These are phyloP conservation scores for Meloidogyne chitwoodi DNA, from an alignment of 1,140 invertebrate species.

Conservation along the genomic window DNA sequence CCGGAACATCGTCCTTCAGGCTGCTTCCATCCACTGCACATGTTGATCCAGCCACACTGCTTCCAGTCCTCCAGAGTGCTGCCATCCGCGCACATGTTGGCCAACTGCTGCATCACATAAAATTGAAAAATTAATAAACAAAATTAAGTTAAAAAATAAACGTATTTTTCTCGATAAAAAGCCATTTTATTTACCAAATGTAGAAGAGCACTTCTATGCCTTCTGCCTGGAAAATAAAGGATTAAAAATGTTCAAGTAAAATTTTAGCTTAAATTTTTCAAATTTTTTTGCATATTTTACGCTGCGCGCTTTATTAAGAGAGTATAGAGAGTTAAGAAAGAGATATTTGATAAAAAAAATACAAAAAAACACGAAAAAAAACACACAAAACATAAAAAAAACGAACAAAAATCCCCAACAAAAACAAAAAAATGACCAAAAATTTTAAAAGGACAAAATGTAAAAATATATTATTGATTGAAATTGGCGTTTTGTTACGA, in stretches of 20 bases:
- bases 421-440: neutral
- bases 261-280: neutral
- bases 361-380: neutral
- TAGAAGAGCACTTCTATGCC: neutral
- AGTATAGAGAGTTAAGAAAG: neutral
- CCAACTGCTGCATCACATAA: neutral
- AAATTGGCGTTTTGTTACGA: neutral
- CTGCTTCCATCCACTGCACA: too few relatives aligned
- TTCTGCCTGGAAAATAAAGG: neutral
- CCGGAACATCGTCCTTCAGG: too few relatives aligned
- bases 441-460: neutral
- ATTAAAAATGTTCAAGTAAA: neutral
- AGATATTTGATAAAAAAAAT: neutral
- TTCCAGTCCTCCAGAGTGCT: too few relatives aligned
- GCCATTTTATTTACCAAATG: neutral
- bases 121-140: neutral
- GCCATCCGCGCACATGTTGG: too few relatives aligned
- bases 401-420: neutral
- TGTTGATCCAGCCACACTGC: too few relatives aligned
- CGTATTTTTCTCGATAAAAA: too few relatives aligned
- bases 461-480: too few relatives aligned
- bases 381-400: neutral
- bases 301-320: neutral
- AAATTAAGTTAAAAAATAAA: too few relatives aligned
- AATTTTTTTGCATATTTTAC: neutral